Conservation (phyloP, 2,797 vertebrate species). For the Eremophila alpestris region DNA sequence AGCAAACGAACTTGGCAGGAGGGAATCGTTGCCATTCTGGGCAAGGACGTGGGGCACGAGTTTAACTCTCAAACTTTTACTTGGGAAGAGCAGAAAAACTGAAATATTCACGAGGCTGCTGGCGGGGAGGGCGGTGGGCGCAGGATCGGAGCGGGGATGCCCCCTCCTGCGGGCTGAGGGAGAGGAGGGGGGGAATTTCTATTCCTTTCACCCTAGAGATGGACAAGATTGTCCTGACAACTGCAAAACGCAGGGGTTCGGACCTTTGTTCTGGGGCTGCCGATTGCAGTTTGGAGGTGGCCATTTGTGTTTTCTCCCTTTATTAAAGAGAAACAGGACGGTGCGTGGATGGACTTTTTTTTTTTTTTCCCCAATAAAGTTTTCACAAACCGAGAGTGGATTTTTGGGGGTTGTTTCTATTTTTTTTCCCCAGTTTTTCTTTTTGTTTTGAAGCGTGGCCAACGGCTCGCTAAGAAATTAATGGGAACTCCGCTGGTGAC, state of each 20-base stretch:
- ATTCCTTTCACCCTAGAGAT: background rate
- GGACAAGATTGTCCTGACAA: conserved; percentile 27
- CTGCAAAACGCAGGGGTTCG: conserved; percentile 4
- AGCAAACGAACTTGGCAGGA: conserved; percentile 20
- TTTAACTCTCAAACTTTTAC: background rate
- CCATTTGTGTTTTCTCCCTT: background rate
- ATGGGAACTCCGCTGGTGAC: background rate
- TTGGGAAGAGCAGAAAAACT: background rate
- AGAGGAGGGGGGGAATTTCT: background rate
- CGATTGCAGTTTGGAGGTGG: background rate
- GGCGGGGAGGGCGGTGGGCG: background rate
- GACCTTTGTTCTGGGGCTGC: conserved; percentile 17
- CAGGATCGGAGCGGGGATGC: background rate
- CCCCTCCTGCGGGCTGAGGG: background rate
- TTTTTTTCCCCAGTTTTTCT: too few relatives aligned
- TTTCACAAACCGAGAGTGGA: background rate
- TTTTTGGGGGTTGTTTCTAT: background rate
- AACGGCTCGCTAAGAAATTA: background rate
- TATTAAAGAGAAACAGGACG: background rate
- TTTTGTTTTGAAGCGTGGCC: background rate
- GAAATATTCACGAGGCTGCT: background rate
- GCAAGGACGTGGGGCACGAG: background rate
- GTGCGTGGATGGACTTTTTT: background rate
- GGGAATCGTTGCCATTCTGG: background rate
- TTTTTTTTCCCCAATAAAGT: background rate